Percentiles rank a stretch among this genome's conserved stretches.
Evolutionary conservation across 2,113 vertebrate genomes (phyloP).

Genomic region (Catharus bicknelli): DNA sequence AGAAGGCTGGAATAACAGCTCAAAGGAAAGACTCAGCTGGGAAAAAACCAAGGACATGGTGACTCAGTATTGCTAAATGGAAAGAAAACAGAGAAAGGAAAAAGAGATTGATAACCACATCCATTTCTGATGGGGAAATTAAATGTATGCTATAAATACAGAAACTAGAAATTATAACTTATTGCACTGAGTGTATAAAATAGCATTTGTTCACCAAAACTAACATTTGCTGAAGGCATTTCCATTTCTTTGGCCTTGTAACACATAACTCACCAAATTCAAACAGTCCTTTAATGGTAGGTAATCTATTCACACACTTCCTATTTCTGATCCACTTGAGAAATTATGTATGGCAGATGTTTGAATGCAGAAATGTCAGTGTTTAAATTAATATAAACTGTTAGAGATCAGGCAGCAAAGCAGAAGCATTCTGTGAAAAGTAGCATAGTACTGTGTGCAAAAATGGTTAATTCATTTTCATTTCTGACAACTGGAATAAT

Average conservation of each 20-base stretch:
- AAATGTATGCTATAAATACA: background rate
- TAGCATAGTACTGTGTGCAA: background rate
- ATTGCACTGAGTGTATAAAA: background rate
- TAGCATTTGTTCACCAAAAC: background rate
- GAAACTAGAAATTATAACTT: background rate
- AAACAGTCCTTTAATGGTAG: background rate
- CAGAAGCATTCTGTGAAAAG: background rate
- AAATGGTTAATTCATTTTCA: background rate
- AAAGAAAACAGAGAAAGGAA: background rate
- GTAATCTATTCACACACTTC: background rate
- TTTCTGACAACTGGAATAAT: background rate
- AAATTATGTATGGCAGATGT: background rate
- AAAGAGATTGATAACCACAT: background rate
- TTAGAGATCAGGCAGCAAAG: rapidly evolving
- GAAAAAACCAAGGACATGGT: background rate
- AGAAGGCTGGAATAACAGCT: background rate
- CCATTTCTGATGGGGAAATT: background rate
- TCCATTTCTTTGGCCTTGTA: background rate
- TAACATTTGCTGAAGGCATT: background rate
- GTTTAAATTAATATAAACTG: background rate
- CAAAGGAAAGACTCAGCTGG: background rate
- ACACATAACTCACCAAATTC: background rate
- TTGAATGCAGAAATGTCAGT: background rate
- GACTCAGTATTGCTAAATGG: background rate
- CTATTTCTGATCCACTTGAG: background rate